Evolutionary conservation across 2,113 vertebrate species (phyloP).

Genomic region (Oryzias melastigma): DNA sequence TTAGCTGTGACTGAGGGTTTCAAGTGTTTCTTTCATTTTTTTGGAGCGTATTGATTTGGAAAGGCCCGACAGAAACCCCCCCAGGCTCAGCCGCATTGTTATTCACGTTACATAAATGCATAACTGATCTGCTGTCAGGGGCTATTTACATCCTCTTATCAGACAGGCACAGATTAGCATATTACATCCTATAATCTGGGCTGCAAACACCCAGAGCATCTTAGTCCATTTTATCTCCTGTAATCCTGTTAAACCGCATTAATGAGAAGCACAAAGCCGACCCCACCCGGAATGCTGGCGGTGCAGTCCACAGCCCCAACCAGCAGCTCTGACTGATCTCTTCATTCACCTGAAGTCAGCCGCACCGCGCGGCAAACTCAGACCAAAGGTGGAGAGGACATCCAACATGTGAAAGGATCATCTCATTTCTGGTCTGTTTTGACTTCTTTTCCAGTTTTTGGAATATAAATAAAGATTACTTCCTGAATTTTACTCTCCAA

Average conservation of each 20-base stretch:
- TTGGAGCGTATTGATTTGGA: background rate
- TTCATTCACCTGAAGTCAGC: background rate
- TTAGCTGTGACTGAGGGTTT: background rate
- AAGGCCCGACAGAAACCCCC: background rate
- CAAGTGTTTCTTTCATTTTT: background rate
- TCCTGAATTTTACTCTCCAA: too few species aligned
- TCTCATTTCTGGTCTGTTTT: too few species aligned
- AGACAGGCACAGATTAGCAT: conserved; percentile 52
- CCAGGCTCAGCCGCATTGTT: conserved; percentile 15
- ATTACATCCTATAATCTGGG: conserved; percentile 61
- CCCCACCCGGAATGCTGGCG: background rate
- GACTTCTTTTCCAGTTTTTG: too few species aligned
- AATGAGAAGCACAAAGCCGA: conserved; percentile 50
- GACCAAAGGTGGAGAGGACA: too few species aligned
- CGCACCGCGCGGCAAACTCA: background rate
- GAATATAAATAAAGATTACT: too few species aligned
- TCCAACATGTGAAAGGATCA: too few species aligned
- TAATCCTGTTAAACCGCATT: conserved; percentile 74
- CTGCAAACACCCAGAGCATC: conserved; percentile 47
- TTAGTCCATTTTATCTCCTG: conserved; percentile 58
- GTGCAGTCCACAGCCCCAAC: background rate
- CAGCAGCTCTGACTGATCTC: too few species aligned
- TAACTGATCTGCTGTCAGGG: conserved; percentile 32
- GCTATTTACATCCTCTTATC: conserved; percentile 60
- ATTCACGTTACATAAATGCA: conserved; percentile 13